A percentile compares a stretch with the other conserved stretches of the same genome.
Conservation (phyloP, 2,797 vertebrate genomes). For the Fringilla coelebs region DNA sequence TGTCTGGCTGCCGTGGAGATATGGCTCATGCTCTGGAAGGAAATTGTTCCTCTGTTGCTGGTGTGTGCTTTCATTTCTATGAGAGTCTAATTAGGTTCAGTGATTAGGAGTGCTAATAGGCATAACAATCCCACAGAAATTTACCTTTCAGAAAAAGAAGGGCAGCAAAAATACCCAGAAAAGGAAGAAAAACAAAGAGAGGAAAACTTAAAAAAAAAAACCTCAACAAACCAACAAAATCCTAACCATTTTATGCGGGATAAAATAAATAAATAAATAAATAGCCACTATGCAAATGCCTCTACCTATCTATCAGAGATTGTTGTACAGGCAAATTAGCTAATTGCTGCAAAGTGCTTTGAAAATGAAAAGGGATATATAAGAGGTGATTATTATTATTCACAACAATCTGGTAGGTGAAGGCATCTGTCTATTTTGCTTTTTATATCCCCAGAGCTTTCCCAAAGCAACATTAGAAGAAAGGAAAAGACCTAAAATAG, state of each 20-base stretch:
- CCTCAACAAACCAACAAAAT: fast-evolving
- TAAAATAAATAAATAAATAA: not conserved
- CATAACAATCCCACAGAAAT: slow-evolving; percentile 31
- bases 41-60: slow-evolving; percentile 7
- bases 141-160: slow-evolving; percentile 8
- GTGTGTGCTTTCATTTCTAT: not conserved
- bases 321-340: slow-evolving; percentile 63
- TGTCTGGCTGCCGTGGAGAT: not conserved
- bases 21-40: not conserved
- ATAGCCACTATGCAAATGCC: slow-evolving; percentile 36
- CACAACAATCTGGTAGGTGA: slow-evolving; percentile 69
- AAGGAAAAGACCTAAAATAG: slow-evolving; percentile 25
- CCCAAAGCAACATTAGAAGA: slow-evolving; percentile 42
- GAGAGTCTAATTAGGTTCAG: slow-evolving; percentile 33
- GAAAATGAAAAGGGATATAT: slow-evolving; percentile 68
- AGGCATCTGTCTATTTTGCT: slow-evolving; percentile 64
- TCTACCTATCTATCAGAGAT: slow-evolving; percentile 42
- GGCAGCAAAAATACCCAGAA: not conserved
- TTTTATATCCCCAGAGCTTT: slow-evolving; percentile 58
- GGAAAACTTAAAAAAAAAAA: not conserved
- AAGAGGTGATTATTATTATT: slow-evolving; percentile 71
- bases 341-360: slow-evolving; percentile 67
- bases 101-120: slow-evolving; percentile 25
- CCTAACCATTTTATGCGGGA: not conserved
- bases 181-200: not conserved